Evolutionary conservation across 2,888 invertebrate species (phyloP).

Genomic region (Pristionchus arcanus): DNA sequence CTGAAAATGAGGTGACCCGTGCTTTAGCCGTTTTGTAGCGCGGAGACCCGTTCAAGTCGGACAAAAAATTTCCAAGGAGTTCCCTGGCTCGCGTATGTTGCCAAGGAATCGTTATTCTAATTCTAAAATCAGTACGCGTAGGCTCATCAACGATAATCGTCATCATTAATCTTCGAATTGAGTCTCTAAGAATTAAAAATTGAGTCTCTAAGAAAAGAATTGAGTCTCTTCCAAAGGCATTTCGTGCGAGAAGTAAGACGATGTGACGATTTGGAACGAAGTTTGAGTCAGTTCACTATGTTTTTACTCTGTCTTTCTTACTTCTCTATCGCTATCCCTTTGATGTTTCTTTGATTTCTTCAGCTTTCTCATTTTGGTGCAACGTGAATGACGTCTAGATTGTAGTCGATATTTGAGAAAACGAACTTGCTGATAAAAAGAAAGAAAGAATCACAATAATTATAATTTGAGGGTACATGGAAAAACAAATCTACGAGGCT

Average conservation of each 20-base stretch:
- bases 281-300: constrained; percentile 16
- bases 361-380: not conserved
- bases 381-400: not conserved
- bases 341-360: constrained; percentile 20
- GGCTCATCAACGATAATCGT: not conserved
- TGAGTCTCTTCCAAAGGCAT: constrained; percentile 53
- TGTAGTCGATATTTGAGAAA: too few relatives aligned
- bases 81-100: too few relatives aligned
- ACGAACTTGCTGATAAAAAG: too few relatives aligned
- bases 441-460: not conserved
- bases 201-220: not conserved
- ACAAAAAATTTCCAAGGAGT: too few relatives aligned
- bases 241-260: constrained; percentile 80
- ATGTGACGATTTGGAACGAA: constrained; percentile 92
- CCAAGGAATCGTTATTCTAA: too few relatives aligned
- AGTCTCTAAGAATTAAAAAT: not conserved
- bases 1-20: too few relatives aligned
- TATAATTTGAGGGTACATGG: constrained; percentile 85
- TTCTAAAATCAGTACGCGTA: too few relatives aligned
- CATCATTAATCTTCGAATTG: not conserved
- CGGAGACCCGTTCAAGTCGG: too few relatives aligned
- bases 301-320: not conserved
- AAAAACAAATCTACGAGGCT: constrained; percentile 95
- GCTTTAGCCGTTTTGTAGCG: too few relatives aligned
- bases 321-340: not conserved